Evolutionary conservation across 37 sponge, comb jelly and placozoan species (phyloP).

Genomic region (Cladorhizidae sp.): DNA sequence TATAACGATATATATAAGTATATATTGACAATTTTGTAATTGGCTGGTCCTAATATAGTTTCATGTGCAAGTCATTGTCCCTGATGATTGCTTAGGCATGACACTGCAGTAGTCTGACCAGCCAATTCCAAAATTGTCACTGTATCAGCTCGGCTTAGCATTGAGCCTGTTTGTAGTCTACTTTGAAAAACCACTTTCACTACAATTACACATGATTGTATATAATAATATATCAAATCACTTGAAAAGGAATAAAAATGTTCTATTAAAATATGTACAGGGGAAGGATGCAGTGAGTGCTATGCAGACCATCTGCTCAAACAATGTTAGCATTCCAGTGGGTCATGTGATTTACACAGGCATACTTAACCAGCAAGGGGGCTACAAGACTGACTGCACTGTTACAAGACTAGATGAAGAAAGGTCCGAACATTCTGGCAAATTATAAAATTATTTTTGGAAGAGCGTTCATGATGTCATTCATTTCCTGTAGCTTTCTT

Average conservation of each 20-base stretch:
- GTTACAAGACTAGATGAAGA: constrained; percentile 45
- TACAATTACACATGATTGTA: not conserved
- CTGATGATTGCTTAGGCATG: too few species aligned
- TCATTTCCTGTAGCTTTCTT: constrained; percentile 26
- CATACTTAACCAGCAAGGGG: constrained; percentile 82
- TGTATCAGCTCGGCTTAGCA: too few species aligned
- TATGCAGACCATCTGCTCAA: constrained; percentile 50
- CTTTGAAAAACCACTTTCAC: too few species aligned
- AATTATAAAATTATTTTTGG: not conserved
- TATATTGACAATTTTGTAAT: not conserved
- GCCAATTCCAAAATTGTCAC: too few species aligned
- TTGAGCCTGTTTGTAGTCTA: too few species aligned
- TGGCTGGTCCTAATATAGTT: too few species aligned
- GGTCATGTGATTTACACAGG: constrained; percentile 79
- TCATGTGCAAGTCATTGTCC: too few species aligned
- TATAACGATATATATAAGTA: not conserved
- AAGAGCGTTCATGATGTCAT: not conserved
- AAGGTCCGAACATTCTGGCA: constrained; percentile 23
- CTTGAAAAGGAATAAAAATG: not conserved
- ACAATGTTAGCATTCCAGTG: constrained; percentile 30
- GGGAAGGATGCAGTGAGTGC: constrained; percentile 31
- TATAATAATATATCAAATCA: not conserved
- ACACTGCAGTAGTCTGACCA: too few species aligned
- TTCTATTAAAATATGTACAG: not conserved
- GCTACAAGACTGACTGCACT: constrained; percentile 70